Conservation (phyloP, 2,113 vertebrate species). For the Picathartes gymnocephalus region DNA sequence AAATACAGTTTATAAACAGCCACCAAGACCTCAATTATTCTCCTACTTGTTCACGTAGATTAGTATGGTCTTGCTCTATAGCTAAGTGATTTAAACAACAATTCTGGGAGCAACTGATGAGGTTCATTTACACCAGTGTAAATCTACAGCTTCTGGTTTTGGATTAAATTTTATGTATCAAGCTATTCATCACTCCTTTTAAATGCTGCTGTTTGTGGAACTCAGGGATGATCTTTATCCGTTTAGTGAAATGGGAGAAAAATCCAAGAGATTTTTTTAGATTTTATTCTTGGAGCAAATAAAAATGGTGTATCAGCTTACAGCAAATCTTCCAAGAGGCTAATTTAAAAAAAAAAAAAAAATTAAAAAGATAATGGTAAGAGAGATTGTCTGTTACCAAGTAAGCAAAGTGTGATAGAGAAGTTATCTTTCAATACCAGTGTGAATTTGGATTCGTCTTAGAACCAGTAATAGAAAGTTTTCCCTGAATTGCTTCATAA, state of each 20-base stretch:
- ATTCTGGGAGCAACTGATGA: background rate
- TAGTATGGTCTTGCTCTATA: background rate
- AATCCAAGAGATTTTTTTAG: background rate
- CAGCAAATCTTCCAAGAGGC: background rate
- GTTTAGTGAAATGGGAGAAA: background rate
- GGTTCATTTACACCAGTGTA: background rate
- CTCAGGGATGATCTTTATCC: background rate
- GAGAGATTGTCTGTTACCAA: background rate
- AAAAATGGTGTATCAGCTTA: background rate
- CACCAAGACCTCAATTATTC: slow-evolving; percentile 21
- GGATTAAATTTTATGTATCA: slow-evolving; percentile 10
- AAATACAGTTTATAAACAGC: slow-evolving; percentile 2
- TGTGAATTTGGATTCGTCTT: background rate
- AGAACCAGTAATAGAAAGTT: background rate
- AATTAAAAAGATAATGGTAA: background rate
- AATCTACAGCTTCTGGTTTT: background rate
- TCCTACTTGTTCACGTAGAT: background rate
- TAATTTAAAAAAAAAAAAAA: background rate
- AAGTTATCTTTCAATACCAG: background rate
- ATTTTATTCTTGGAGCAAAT: background rate
- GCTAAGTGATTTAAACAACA: slow-evolving; percentile 15
- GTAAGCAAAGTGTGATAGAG: background rate
- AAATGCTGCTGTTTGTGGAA: background rate
- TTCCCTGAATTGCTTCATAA: background rate
- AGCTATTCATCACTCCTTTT: background rate